Evolutionary conservation across 2,113 vertebrate genomes (phyloP).

Genomic region (Perognathus longimembris): DNA sequence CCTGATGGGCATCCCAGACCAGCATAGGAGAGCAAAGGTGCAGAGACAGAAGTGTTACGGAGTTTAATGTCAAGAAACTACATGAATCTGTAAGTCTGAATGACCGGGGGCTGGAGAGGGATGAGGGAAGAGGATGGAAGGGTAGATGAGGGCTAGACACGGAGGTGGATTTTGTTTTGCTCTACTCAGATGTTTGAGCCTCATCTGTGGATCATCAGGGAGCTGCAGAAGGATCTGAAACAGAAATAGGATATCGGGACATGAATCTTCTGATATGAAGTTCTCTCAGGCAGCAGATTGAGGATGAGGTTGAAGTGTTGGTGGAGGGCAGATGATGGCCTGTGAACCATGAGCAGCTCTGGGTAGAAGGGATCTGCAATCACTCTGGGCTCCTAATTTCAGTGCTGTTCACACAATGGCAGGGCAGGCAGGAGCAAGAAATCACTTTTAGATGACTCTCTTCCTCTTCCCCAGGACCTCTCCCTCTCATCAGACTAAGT

Average conservation of each 20-base stretch:
- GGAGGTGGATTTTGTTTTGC: neutral
- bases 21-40: neutral
- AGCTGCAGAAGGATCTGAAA: neutral
- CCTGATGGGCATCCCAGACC: neutral
- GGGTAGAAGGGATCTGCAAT: accelerated
- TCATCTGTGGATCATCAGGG: neutral
- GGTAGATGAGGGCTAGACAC: too few species aligned
- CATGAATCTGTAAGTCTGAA: neutral
- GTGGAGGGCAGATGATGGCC: neutral
- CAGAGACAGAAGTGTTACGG: neutral
- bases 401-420: accelerated
- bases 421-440: neutral
- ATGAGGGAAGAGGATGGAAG: neutral
- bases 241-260: neutral
- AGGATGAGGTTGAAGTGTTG: neutral
- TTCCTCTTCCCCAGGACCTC: neutral
- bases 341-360: neutral
- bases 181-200: neutral
- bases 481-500: neutral
- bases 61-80: neutral
- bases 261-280: neutral
- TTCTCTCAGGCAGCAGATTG: neutral
- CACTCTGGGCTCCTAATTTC: accelerated
- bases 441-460: neutral
- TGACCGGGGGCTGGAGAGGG: neutral